These are phyloP conservation scores for Prosapia bicincta DNA, from an alignment of 2,888 invertebrate genomes.

Conservation along the genomic window DNA sequence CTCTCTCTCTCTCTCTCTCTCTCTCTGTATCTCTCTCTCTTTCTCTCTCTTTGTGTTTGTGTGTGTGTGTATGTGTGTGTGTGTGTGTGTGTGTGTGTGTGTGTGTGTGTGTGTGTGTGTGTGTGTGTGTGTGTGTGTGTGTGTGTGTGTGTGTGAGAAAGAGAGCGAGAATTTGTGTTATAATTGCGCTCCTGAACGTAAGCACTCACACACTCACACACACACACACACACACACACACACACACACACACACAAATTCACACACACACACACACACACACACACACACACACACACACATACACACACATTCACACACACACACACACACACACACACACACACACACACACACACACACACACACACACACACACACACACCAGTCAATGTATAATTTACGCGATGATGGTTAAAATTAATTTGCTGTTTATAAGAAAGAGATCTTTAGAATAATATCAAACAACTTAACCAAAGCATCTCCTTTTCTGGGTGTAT, in stretches of 20 bases:
- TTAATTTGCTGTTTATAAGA: too few relatives aligned
- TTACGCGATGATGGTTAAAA: too few relatives aligned
- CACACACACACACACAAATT: neutral
- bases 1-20: neutral
- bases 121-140: slow-evolving; percentile 5
- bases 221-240: neutral
- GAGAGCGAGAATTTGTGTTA: neutral
- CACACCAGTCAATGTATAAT: too few relatives aligned
- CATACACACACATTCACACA: neutral
- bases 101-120: slow-evolving; percentile 5
- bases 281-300: neutral
- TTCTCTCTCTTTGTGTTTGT: neutral
- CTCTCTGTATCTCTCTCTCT: neutral
- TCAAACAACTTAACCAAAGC: too few relatives aligned
- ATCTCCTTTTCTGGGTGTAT: too few relatives aligned
- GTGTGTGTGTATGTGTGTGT: slow-evolving; percentile 1
- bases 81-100: neutral
- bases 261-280: neutral
- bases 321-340: neutral
- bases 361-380: neutral
- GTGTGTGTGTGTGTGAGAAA: neutral
- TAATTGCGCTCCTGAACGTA: neutral
- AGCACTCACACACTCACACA: neutral
- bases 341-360: neutral
- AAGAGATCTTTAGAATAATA: too few relatives aligned